Percentiles rank a stretch among this genome's conserved stretches.
Conservation (phyloP, 2,888 invertebrate genomes). For the Volucella zonaria region DNA sequence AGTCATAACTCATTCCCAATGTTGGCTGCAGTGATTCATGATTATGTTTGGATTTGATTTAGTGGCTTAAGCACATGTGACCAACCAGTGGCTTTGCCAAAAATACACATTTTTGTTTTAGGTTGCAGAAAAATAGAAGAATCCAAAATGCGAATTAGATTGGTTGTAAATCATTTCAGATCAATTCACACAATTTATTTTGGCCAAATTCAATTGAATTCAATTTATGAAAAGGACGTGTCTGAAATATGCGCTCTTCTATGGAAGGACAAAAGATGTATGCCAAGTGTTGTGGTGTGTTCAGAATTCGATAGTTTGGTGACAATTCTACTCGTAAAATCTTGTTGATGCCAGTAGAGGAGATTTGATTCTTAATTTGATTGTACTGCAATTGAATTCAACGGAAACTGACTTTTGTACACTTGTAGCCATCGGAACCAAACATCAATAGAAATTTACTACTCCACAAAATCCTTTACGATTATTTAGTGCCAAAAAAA, state of each 20-base stretch:
- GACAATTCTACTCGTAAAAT: no score
- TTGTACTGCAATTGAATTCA: no score
- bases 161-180: constrained; percentile 46
- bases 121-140: not conserved
- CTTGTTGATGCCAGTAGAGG: no score
- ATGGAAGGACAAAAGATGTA: no score
- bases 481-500: no score
- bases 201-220: not conserved
- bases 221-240: constrained; percentile 12
- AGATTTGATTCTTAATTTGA: no score
- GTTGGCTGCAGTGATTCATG: constrained; percentile 69
- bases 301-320: no score
- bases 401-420: no score
- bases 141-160: constrained; percentile 38
- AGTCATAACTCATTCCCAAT: constrained; percentile 61
- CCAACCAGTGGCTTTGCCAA: constrained; percentile 48
- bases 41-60: constrained; percentile 70
- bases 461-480: no score
- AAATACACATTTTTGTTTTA: not conserved
- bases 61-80: constrained; percentile 67
- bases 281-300: no score
- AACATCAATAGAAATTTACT: no score
- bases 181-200: constrained; percentile 47
- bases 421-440: no score
- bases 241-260: not conserved